Evolutionary conservation across 2,888 invertebrate species (phyloP).

Genomic region (Drosophila paramelanica): DNA sequence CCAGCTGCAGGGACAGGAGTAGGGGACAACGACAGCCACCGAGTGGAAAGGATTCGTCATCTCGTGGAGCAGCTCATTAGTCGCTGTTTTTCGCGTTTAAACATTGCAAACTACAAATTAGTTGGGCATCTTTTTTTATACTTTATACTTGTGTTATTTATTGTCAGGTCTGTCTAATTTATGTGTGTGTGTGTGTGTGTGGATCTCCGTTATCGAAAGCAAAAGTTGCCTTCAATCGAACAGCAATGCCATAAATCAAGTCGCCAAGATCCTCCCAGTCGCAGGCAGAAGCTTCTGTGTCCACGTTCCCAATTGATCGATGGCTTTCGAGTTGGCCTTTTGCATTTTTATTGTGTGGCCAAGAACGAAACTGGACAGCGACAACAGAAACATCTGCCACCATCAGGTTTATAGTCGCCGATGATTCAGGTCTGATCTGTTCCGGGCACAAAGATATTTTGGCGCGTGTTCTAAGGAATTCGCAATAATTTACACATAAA

Average conservation of each 20-base stretch:
- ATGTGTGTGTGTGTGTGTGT: slow-evolving; percentile 28
- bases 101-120: slow-evolving; percentile 40
- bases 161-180: slow-evolving; percentile 52
- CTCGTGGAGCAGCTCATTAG: slow-evolving; percentile 59
- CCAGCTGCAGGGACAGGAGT: slow-evolving; percentile 13
- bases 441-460: slow-evolving; percentile 19
- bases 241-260: slow-evolving; percentile 64
- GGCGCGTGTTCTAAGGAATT: slow-evolving; percentile 50
- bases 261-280: slow-evolving; percentile 32
- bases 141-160: slow-evolving; percentile 41
- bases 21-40: slow-evolving; percentile 4
- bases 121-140: slow-evolving; percentile 5
- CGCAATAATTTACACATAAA: slow-evolving; percentile 10
- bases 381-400: slow-evolving; percentile 43
- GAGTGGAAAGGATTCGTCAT: slow-evolving; percentile 23
- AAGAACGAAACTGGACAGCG: not conserved
- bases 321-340: slow-evolving; percentile 30
- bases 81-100: slow-evolving; percentile 44
- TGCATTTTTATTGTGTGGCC: slow-evolving; percentile 45
- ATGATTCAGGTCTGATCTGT: slow-evolving; percentile 25
- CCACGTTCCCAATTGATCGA: slow-evolving; percentile 47
- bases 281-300: slow-evolving; percentile 44
- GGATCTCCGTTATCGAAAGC: slow-evolving; percentile 38
- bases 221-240: slow-evolving; percentile 30
- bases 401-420: not conserved